A percentile compares a stretch with the other conserved stretches of the same genome.
phyloP scores from a whole-genome alignment of 37 sponge, comb jelly and placozoan species.

The Crambe crambe region DNA sequence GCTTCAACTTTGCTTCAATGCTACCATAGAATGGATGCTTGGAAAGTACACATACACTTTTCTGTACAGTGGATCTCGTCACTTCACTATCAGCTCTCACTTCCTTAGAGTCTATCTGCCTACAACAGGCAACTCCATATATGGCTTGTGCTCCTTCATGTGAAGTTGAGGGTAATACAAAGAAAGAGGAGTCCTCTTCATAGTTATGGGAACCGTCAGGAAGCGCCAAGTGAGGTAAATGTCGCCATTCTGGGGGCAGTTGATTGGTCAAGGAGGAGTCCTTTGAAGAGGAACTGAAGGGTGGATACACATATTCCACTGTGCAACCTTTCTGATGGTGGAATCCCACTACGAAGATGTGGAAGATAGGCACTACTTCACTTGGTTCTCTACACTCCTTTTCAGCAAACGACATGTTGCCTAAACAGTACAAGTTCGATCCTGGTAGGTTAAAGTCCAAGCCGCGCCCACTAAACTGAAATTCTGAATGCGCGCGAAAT shows the following conservation, averaged over 20 bases:
- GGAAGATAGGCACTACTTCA: constrained; percentile 11
- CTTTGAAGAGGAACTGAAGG: background rate
- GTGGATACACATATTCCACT: constrained; percentile 62
- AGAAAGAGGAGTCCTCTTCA: constrained; percentile 61
- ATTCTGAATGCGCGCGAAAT: too few relatives aligned
- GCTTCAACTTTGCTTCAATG: constrained; percentile 63
- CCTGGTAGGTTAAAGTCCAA: too few relatives aligned
- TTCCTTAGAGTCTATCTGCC: constrained; percentile 55
- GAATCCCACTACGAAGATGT: constrained; percentile 72
- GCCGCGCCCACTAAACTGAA: too few relatives aligned
- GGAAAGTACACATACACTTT: constrained; percentile 69
- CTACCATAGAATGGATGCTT: constrained; percentile 48
- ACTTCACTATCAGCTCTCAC: background rate
- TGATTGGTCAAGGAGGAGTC: constrained; percentile 17
- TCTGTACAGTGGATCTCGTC: constrained; percentile 70
- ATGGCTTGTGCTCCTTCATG: background rate
- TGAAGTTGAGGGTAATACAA: constrained; percentile 35
- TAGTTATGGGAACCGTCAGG: constrained; percentile 86
- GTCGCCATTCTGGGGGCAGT: constrained; percentile 39
- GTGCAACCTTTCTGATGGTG: constrained; percentile 77
- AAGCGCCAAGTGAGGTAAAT: constrained; percentile 60
- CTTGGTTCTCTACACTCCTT: too few relatives aligned
- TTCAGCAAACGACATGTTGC: too few relatives aligned
- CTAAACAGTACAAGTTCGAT: too few relatives aligned
- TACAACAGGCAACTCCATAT: constrained; percentile 69